Evolutionary conservation across 2,888 invertebrate genomes (phyloP), one percentile per base, ranked within the genome.

Genomic region (Lottia gigantea): DNA sequence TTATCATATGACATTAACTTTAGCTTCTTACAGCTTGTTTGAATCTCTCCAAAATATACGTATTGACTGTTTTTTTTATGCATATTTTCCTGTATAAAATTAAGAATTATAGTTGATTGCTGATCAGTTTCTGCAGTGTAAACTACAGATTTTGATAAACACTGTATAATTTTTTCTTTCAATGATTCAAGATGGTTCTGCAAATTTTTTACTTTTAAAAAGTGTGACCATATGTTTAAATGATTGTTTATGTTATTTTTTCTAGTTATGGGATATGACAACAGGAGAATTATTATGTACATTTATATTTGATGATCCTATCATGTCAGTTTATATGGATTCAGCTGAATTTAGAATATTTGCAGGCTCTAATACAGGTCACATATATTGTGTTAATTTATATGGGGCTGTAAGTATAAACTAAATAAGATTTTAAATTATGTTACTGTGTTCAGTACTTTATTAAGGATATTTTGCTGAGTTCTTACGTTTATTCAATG

Each of bases 291-390:
- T 94, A 76, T 87, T 97, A 55, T 86, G 95, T 0, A 93, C 93
- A 72, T 87, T 96, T 55, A 91, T 95, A 0, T 95, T 95, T 87
- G 92, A 93, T 75, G 90, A 91, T 47, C 91, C 92, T 4, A 88
- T 96, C 16, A 92, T 92, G 4, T 90, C 93, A 4, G 91, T 96
- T 4, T 88, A 91, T 25, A 91, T 93, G 83, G 94, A 95, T 89
- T 87, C 91, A 0, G 88, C 92, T 67, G 95, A 95, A 88, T 91
- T 92, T 72, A 91, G 91, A 74, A 87, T 95, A 12, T 95, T 92
- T 89, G 91, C 95, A 46, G 97, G 97, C 0, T 92, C 92, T 0
- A 89, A 89, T 16, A 91, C 91, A 76, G 96, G 96, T 0, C 89
- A 91, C 63, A 93, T 97, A 68, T 91, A 92, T 78, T 75, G 79